Base-by-base conservation (phyloP, 64 coral and sea anemone genomes). In the Actinia tenebrosa region DNA sequence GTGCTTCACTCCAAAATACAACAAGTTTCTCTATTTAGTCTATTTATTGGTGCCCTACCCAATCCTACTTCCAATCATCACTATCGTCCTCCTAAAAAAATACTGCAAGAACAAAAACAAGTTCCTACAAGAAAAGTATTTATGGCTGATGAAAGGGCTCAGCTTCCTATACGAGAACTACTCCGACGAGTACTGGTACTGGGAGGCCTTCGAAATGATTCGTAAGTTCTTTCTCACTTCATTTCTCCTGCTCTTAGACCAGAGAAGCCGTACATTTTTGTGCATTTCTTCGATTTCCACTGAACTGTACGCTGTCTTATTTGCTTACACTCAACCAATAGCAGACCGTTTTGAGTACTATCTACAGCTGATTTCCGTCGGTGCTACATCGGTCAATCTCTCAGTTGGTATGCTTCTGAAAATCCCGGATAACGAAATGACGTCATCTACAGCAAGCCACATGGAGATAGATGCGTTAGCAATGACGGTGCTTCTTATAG, bases 121-220 rank as follows among this genome's bases (percentile, higher is more conserved):
- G 26, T 75, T 42, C 25, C 25, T 43, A 42, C 69, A 75, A 75
- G 69, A 75, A 75, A 75, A 75, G 25, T 75, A 75, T 18, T 26
- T 30, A 30, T 75, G 69, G 69, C 26, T 75, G 25, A 75, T 14
- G 69, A 75, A 42, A 3, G 80, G 91, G 5, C 45, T 92, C 23
- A 72, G 86, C 9, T 92, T 92, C 54, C 79, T 92, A 1, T 92
- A 92, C 46, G 91, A 92, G 68, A 92, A 92, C 27, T 92, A 92
- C 59, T 86, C 84, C 8, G 30, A 61, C 6, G 68, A 62, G n/a
- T 71, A 68, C 17, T 86, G 84, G 84, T 86, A 68, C 18, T 86
- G 84, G 84, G 84, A 86, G 18, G 84, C 68, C 16, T 45, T 86
- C 10, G 84, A 86, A 14, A 45, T 86, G 47, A 16, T 45, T 19